These are phyloP conservation scores for Hephaestus fuliginosus DNA, from an alignment of 2,797 vertebrate genomes.

Conservation along the genomic window DNA sequence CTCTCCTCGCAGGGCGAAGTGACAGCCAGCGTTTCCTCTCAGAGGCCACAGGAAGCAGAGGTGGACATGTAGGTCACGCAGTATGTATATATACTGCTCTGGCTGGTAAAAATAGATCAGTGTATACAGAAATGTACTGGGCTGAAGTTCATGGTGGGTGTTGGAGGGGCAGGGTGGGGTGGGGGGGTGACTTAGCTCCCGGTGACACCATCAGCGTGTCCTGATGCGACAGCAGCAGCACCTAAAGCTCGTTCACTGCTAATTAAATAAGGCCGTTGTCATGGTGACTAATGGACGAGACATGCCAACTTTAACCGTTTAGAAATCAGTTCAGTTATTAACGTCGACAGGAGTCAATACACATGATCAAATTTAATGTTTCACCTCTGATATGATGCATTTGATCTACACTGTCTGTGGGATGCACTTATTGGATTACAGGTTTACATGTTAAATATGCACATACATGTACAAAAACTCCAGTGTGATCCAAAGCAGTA, in stretches of 20 bases:
- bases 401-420: not conserved
- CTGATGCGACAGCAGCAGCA: too few relatives aligned
- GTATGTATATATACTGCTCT: not conserved
- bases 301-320: not conserved
- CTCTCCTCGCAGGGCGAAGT: too few relatives aligned
- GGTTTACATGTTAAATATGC: too few relatives aligned
- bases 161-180: not conserved
- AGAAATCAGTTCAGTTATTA: not conserved
- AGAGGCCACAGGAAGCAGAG: not conserved
- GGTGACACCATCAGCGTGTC: not conserved
- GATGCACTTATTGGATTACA: not conserved
- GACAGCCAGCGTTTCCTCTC: too few relatives aligned
- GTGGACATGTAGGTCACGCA: constrained; percentile 37
- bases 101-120: constrained; percentile 45
- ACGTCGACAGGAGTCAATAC: not conserved
- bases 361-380: not conserved
- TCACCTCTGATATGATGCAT: not conserved
- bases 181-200: not conserved
- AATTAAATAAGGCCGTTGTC: constrained; percentile 13
- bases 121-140: not conserved
- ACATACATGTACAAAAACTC: not conserved
- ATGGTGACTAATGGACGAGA: constrained; percentile 22
- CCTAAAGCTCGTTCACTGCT: not conserved
- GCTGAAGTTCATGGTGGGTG: not conserved
- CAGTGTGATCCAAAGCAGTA: not conserved